Conservation (phyloP, 1,140 invertebrate genomes). For the Tyrophagus putrescentiae region DNA sequence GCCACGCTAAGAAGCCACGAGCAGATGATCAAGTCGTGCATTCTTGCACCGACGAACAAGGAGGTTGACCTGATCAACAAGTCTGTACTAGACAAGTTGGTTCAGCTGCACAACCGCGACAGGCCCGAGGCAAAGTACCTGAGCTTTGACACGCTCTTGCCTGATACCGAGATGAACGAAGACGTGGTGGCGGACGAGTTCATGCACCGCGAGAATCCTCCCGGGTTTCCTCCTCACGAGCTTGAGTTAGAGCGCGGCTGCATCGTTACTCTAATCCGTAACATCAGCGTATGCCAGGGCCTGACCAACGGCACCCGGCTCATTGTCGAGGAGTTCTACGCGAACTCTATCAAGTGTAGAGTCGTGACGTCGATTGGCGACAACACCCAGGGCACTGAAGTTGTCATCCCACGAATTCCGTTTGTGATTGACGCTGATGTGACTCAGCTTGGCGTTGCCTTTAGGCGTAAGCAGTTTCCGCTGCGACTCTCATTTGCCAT, state of each 20-base stretch:
- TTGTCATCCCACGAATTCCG: constrained; percentile 22
- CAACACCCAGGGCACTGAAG: background rate
- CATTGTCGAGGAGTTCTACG: constrained; percentile 5
- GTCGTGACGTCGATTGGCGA: background rate
- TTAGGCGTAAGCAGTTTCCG: constrained; percentile 17
- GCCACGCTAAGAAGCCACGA: background rate
- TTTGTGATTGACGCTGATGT: constrained; percentile 12
- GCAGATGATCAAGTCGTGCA: background rate
- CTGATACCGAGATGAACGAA: too few relatives aligned
- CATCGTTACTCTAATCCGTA: background rate
- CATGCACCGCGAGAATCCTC: too few relatives aligned
- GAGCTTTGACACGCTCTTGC: too few relatives aligned
- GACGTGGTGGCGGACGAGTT: too few relatives aligned
- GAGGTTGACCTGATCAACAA: background rate
- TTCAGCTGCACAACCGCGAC: too few relatives aligned
- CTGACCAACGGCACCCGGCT: constrained; percentile 4
- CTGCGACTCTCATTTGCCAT: constrained; percentile 35
- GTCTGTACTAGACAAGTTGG: background rate
- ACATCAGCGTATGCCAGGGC: background rate
- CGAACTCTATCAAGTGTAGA: background rate
- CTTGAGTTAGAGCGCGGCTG: background rate
- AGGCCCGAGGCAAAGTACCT: too few relatives aligned
- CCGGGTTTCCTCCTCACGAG: background rate
- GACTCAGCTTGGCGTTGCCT: background rate
- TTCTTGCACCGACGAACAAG: background rate